A percentile compares a stretch with the other conserved stretches of the same genome.
Evolutionary conservation across 2,113 vertebrate species (phyloP).

Genomic region (Protomyctophum bolini): DNA sequence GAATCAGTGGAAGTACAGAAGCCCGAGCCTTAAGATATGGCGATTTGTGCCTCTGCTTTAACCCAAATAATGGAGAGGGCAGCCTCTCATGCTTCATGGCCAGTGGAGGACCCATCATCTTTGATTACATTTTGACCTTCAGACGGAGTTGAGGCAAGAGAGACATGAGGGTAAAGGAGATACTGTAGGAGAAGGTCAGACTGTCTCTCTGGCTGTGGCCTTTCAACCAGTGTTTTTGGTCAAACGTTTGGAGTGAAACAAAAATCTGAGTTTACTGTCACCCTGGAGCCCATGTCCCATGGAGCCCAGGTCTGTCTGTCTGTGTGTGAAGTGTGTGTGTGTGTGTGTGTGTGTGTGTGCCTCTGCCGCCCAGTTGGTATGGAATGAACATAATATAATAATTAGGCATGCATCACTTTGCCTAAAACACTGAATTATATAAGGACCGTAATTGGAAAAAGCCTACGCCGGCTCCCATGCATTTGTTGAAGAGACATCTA

Average conservation of each 20-base stretch:
- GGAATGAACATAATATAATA: no score
- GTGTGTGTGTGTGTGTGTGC: slow-evolving; percentile 3
- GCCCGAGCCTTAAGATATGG: slow-evolving; percentile 52
- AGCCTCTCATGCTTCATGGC: slow-evolving; percentile 43
- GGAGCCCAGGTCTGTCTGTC: not conserved
- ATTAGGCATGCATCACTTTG: no score
- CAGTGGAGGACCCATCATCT: slow-evolving; percentile 58
- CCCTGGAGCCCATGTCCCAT: not conserved
- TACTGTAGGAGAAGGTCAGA: slow-evolving; percentile 23
- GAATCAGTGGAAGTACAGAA: slow-evolving; percentile 59
- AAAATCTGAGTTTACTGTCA: slow-evolving; percentile 34
- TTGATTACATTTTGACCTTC: slow-evolving; percentile 57
- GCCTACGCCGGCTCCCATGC: no score
- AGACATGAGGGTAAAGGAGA: slow-evolving; percentile 31
- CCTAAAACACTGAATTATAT: no score
- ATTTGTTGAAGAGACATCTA: no score
- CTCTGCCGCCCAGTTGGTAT: no score
- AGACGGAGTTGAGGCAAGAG: slow-evolving; percentile 32
- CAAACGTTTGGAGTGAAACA: slow-evolving; percentile 2
- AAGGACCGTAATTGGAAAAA: no score
- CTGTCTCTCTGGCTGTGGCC: slow-evolving; percentile 10
- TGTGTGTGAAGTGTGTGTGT: not conserved
- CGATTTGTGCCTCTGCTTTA: slow-evolving; percentile 59
- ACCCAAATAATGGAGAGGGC: slow-evolving; percentile 68
- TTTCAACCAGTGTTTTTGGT: slow-evolving; percentile 25